Conservation (phyloP, 37 sponge, comb jelly and placozoan genomes). For the Halisarca cf. caerulea region DNA sequence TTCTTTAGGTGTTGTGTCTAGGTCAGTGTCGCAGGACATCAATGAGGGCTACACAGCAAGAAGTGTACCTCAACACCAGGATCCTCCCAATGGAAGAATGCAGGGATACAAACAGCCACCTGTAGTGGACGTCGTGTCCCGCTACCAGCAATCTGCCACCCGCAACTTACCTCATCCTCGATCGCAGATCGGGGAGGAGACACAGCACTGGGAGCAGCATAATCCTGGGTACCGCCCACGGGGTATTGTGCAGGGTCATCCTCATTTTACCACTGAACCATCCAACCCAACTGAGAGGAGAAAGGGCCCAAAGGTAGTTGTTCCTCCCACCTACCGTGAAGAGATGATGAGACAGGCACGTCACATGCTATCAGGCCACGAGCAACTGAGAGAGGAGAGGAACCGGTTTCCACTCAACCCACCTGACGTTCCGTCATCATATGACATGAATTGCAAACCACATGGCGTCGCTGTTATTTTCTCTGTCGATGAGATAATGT, state of each 20-base stretch:
- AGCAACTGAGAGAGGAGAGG: not conserved
- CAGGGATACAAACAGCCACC: no score
- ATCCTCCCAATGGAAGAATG: no score
- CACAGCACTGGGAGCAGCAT: slow-evolving; percentile 20
- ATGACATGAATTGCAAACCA: slow-evolving; percentile 15
- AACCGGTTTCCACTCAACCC: slow-evolving; percentile 6
- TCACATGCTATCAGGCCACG: not conserved
- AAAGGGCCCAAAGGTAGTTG: not conserved
- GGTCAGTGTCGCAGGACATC: no score
- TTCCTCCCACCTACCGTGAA: not conserved
- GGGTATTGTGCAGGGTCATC: not conserved
- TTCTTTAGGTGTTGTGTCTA: no score
- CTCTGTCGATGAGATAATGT: not conserved
- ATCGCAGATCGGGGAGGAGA: not conserved
- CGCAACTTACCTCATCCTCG: no score
- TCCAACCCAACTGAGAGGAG: not conserved
- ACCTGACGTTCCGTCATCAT: not conserved
- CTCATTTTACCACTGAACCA: not conserved
- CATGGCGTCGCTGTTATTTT: slow-evolving; percentile 21
- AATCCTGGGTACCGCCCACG: not conserved
- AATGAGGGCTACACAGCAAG: no score
- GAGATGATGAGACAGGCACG: not conserved
- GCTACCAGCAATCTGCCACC: no score
- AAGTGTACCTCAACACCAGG: no score
- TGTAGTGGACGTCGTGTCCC: no score